Conservation (phyloP, 2,888 invertebrate species). For the Chelonus formosanus region DNA sequence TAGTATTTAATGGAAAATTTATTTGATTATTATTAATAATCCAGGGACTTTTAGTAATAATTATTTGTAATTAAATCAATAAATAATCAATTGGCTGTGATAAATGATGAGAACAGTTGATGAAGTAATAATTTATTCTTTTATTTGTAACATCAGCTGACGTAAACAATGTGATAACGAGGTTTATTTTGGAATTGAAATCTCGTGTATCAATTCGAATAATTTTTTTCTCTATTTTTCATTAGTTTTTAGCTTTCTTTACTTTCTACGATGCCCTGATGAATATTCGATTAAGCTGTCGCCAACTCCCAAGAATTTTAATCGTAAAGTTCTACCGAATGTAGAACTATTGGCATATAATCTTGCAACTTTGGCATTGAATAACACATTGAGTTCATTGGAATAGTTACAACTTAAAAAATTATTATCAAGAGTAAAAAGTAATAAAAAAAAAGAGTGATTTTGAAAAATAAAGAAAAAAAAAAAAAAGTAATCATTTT, state of each 20-base stretch:
- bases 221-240: not conserved
- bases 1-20: no score
- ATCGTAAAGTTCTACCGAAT: slow-evolving; percentile 40
- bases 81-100: no score
- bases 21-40: no score
- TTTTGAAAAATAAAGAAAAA: no score
- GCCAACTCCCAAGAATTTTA: slow-evolving; percentile 46
- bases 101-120: no score
- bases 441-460: not conserved
- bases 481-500: not conserved
- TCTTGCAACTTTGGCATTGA: slow-evolving; percentile 31
- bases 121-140: no score
- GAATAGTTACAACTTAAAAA: slow-evolving; percentile 10
- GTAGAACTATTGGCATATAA: slow-evolving; percentile 35
- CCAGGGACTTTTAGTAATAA: no score
- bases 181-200: no score
- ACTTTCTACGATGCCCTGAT: slow-evolving; percentile 38
- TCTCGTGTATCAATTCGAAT: no score
- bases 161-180: no score
- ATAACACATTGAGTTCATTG: slow-evolving; percentile 26
- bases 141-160: no score
- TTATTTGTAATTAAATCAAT: no score
- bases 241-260: slow-evolving; percentile 2
- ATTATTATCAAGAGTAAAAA: not conserved
- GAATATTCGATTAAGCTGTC: slow-evolving; percentile 50